phyloP scores from a whole-genome alignment of 1,140 invertebrate species.

The Aphelenchoides besseyi region DNA sequence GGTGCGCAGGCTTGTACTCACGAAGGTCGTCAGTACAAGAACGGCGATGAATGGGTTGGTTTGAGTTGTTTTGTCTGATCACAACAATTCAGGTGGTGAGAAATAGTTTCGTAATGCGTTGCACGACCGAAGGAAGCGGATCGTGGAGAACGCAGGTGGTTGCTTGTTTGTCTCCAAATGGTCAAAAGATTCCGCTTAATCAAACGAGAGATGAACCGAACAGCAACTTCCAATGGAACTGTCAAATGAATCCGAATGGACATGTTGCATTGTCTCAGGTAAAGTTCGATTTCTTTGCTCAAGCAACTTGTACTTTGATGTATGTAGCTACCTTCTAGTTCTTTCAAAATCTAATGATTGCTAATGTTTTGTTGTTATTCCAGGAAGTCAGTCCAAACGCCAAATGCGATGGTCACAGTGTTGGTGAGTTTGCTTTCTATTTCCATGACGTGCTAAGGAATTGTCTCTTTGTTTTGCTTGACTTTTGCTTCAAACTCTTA shows the following conservation, averaged over 20 bases:
- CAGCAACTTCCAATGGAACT: conserved; percentile 7
- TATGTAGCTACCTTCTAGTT: no score
- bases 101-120: conserved; percentile 47
- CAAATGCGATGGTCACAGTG: conserved; percentile 44
- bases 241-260: conserved; percentile 41
- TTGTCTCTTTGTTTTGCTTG: neutral
- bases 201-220: neutral
- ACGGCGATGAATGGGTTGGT: conserved; percentile 53
- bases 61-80: neutral
- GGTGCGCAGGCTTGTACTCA: conserved; percentile 33
- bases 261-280: conserved; percentile 40
- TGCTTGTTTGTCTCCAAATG: conserved; percentile 43
- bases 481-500: neutral
- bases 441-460: conserved; percentile 14
- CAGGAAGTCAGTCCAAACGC: conserved; percentile 48
- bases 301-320: no score
- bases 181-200: conserved; percentile 29
- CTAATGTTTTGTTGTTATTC: no score
- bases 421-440: conserved; percentile 33
- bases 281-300: no score
- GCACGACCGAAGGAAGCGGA: conserved; percentile 44
- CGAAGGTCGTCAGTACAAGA: conserved; percentile 40
- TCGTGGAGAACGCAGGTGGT: conserved; percentile 51
- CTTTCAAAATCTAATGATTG: no score
- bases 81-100: conserved; percentile 35